Conservation (phyloP, 2,113 vertebrate species). For the Shinisaurus crocodilurus region DNA sequence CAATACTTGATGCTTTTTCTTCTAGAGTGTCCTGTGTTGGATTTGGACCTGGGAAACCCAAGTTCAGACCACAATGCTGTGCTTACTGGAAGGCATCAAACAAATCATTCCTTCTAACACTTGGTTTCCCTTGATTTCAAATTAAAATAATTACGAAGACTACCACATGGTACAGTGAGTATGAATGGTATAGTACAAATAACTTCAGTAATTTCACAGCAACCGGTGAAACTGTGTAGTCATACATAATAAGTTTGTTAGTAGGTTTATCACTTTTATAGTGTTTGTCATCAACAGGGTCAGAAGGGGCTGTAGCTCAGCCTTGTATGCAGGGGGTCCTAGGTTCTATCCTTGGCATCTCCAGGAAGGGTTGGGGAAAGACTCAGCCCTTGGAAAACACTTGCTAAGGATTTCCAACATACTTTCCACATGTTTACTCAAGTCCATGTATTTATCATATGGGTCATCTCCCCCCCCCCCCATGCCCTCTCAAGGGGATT, state of each 20-base stretch:
- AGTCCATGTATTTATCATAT: constrained; percentile 42
- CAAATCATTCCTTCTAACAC: not conserved
- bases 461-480: constrained; percentile 45
- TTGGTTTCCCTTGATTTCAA: not conserved
- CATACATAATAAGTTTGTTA: constrained; percentile 16
- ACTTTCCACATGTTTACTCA: constrained; percentile 5
- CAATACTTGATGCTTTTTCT: not conserved
- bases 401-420: not conserved
- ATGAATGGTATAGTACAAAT: not conserved
- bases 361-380: not conserved
- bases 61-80: not conserved
- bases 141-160: not conserved
- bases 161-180: not conserved
- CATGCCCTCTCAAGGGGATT: constrained; percentile 29
- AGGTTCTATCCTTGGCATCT: not conserved
- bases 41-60: not conserved
- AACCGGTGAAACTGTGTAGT: not conserved
- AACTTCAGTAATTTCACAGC: not conserved
- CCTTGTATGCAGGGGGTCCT: not conserved
- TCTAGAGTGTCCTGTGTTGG: not conserved
- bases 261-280: not conserved
- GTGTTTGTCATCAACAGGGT: not conserved
- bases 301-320: not conserved
- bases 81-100: not conserved
- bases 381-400: not conserved